phyloP scores from a whole-genome alignment of 1,140 invertebrate genomes.

The Odontomachus brunneus region DNA sequence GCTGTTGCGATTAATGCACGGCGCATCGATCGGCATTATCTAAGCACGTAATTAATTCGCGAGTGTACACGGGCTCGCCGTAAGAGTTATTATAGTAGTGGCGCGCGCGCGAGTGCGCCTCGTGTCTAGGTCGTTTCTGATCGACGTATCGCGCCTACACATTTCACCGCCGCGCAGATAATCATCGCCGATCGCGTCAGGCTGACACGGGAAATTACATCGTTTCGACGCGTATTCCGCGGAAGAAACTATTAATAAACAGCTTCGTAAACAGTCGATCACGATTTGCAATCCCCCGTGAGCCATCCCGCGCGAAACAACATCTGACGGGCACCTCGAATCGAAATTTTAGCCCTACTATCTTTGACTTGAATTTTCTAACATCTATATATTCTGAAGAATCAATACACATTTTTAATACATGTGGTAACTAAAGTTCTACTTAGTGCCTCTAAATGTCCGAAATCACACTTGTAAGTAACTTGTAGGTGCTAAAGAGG shows the following conservation, averaged over 20 bases:
- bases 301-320: background rate
- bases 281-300: background rate
- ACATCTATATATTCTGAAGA: no score
- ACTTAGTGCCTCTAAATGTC: no score
- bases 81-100: conserved; percentile 57
- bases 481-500: no score
- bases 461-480: no score
- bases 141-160: conserved; percentile 26
- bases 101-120: background rate
- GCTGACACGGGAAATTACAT: conserved; percentile 9
- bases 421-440: no score
- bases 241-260: background rate
- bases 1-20: conserved; percentile 70
- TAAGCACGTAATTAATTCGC: conserved; percentile 76
- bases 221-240: background rate
- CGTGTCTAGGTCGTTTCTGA: conserved; percentile 30
- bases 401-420: no score
- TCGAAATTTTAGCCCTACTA: no score
- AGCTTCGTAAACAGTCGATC: background rate
- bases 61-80: conserved; percentile 68
- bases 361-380: no score
- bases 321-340: no score
- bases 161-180: conserved; percentile 23
- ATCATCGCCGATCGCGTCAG: conserved; percentile 3
- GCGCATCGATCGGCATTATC: conserved; percentile 76